Base-by-base conservation (phyloP, 2,797 vertebrate species). In the Girardinus metallicus region DNA sequence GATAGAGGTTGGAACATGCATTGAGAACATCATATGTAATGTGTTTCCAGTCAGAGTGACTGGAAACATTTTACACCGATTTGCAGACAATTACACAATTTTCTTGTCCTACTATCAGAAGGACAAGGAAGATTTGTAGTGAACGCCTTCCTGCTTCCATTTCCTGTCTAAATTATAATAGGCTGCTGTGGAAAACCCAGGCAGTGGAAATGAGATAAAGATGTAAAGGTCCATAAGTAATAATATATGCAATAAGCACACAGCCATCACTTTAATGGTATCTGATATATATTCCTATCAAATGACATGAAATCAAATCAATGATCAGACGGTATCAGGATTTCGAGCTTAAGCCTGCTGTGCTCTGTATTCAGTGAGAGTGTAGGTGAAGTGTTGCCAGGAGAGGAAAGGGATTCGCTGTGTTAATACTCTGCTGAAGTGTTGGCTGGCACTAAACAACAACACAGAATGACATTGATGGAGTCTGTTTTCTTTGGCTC, bases 301-400 rank as follows among this genome's bases (percentile, higher is more conserved):
- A 62, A 62, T 31, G 29, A 34, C 16, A 62, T 62, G 5, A 29
- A 31, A 34, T 34, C 13, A 62, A 62, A 34, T 62, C 80, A 68
- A 70, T 18, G 16, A 46, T 71, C 41, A 73, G 5, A 16, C 16
- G 47, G n/a, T 82, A 70, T 68, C 75, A 82, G 10, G 78, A 51
- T 81, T 80, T 80, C 21, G 47, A 53, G 71, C 44, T 60, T 76
- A 31, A 81, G 80, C 57, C 60, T 74, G 29, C 62, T 64, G 44
- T 74, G 26, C 26, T 88, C 73, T 89, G 87, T 87, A 90, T 91
- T 91, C 87, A 74, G 74, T 46, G n/a, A 15, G 75, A 70, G 89
- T 74, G 89, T 72, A 74, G 66, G 68, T 78, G 72, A 55, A 57
- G 73, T 68, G 77, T 44, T 73, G 85, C 81, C 79, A 83, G 82